Conservation (phyloP, 1,140 invertebrate genomes). For the Brachionus sp. region DNA sequence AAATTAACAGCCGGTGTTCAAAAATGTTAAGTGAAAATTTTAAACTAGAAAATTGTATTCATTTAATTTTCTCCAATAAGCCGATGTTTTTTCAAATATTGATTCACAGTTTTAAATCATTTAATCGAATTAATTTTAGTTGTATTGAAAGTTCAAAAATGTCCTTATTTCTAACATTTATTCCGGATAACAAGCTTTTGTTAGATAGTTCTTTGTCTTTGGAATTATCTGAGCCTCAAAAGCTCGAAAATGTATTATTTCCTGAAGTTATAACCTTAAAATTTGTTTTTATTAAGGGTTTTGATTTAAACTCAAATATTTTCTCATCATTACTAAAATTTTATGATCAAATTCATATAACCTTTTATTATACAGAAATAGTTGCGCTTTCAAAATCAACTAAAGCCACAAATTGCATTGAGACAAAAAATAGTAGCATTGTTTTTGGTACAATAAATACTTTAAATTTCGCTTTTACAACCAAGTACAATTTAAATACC, state of each 20-base stretch:
- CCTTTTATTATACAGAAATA: neutral
- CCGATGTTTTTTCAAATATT: neutral
- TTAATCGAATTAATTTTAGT: neutral
- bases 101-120: neutral
- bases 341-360: neutral
- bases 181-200: neutral
- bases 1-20: neutral
- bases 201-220: neutral
- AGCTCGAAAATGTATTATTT: neutral
- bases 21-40: neutral
- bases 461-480: neutral
- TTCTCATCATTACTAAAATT: neutral
- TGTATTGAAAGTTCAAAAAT: neutral
- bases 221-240: neutral
- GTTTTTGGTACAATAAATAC: neutral
- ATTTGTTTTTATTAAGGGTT: neutral
- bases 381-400: neutral
- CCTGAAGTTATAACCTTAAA: neutral
- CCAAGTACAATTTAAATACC: neutral
- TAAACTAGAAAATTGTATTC: neutral
- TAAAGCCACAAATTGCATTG: neutral
- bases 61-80: neutral
- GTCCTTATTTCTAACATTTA: neutral
- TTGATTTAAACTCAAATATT: neutral
- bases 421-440: neutral